Evolutionary conservation across 2,113 vertebrate genomes (phyloP), one percentile per base, ranked within the genome.

Genomic region (Strix aluco): DNA sequence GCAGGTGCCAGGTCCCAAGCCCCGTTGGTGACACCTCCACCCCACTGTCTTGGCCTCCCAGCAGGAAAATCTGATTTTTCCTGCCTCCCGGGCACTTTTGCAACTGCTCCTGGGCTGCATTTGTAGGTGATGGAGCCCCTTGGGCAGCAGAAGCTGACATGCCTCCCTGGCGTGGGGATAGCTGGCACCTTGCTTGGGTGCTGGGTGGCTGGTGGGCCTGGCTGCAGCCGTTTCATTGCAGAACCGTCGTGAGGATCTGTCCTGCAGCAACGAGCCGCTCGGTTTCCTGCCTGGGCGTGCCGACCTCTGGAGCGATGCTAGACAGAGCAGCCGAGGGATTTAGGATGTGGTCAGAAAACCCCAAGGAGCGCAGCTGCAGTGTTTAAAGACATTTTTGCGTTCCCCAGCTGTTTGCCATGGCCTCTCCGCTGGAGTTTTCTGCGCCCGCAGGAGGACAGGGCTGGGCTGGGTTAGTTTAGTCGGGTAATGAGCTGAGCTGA

Each of bases 211-310:
- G 47, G 40, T 34, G 61, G 40, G 75, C 36, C n/a, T 34, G 8
- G 1, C 2, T 7, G 59, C 17, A 18, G 69, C 13, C 2, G 4
- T 77, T 51, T 5, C 36, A 1, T 6, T 6, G 44, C 67, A 47
- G 54, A 52, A 13, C 26, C 26, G 1, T 9, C 51, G 30, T 1
- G 4, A 38, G 46, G 74, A 49, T 26, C 30, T 25, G 40, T 34
- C 47, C 40, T 2, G 16, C 51, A 12, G 69, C 44, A 32, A 26
- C 3, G 6, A 67, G 52, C 61, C 1, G 7, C 44, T 51, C 0
- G 3, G n/a, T 23, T 51, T 65, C 49, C 73, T 46, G 59, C 51
- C 49, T 5, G 65, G 57, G 15, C 6, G 6, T 15, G 81, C 58
- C 8, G 51, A 46, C 34, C 73, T 58, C 38, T 8, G 59, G 44